Percentiles rank a stretch among this genome's conserved stretches.
Evolutionary conservation across 2,888 invertebrate species (phyloP).

Genomic region (Clusia tigrina): DNA sequence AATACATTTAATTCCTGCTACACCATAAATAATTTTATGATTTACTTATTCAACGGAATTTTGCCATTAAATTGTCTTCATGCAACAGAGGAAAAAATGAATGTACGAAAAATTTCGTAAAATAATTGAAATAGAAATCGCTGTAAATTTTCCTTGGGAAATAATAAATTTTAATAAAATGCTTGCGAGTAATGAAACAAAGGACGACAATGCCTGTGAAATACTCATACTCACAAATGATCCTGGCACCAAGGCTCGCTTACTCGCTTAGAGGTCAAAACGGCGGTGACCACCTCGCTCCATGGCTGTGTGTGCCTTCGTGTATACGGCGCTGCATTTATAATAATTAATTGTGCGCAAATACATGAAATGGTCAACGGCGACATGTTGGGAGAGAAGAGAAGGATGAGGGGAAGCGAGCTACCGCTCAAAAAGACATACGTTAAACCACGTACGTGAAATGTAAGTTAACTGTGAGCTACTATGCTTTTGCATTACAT

Average conservation of each 20-base stretch:
- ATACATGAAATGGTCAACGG: conserved; percentile 55
- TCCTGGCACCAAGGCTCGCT: conserved; percentile 1
- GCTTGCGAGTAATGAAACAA: conserved; percentile 12
- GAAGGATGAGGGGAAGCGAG: background rate
- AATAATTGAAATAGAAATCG: conserved; percentile 45
- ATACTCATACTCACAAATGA: background rate
- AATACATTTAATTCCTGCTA: too few species aligned
- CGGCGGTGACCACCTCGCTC: background rate
- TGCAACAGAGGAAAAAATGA: conserved; percentile 14
- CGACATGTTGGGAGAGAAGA: background rate
- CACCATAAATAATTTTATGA: background rate
- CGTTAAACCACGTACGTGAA: conserved; percentile 10
- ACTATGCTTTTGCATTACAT: background rate
- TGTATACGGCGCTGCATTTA: conserved; percentile 50
- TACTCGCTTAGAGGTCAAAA: background rate
- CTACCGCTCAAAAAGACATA: background rate
- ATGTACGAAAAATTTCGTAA: conserved; percentile 22
- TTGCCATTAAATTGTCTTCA: conserved; percentile 23
- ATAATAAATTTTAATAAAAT: conserved; percentile 45
- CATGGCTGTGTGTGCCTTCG: background rate
- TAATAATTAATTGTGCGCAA: conserved; percentile 62
- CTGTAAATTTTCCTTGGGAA: conserved; percentile 41
- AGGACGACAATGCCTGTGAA: background rate
- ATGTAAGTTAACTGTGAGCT: conserved; percentile 23
- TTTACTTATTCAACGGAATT: background rate